Percentiles rank a stretch among this genome's conserved stretches.
Conservation (phyloP, 1,140 invertebrate species). For the Drosophila carrolli region DNA sequence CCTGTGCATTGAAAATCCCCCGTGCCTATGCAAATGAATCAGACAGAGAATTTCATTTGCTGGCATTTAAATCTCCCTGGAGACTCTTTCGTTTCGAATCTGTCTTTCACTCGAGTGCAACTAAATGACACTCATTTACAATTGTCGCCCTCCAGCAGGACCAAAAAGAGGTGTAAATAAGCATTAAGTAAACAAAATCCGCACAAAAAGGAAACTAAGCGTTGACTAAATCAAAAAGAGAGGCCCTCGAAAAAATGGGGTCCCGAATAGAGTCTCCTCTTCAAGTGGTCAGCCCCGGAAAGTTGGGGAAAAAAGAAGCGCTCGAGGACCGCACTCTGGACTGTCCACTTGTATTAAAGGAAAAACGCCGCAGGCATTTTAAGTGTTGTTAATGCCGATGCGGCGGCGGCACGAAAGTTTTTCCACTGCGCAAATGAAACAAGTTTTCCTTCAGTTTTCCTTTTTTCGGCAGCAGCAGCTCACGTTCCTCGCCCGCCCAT, state of each 20-base stretch:
- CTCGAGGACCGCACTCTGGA: slow-evolving; percentile 45
- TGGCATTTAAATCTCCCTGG: slow-evolving; percentile 11
- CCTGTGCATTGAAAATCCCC: slow-evolving; percentile 9
- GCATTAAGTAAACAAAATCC: slow-evolving; percentile 62
- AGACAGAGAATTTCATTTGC: slow-evolving; percentile 27
- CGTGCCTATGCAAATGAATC: slow-evolving; percentile 24
- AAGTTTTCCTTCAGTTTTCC: slow-evolving; percentile 53
- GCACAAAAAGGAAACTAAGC: slow-evolving; percentile 55
- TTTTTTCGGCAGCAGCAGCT: slow-evolving; percentile 21
- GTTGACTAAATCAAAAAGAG: slow-evolving; percentile 72
- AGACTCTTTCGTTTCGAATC: slow-evolving; percentile 17
- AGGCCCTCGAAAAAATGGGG: slow-evolving; percentile 54
- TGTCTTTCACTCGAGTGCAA: slow-evolving; percentile 39
- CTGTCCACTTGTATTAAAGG: slow-evolving; percentile 78
- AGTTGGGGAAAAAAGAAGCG: slow-evolving; percentile 32
- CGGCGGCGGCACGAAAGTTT: slow-evolving; percentile 64
- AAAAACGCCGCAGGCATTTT: slow-evolving; percentile 80
- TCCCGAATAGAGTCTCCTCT: slow-evolving; percentile 29
- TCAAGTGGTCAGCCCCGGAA: slow-evolving; percentile 58
- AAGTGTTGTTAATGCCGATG: slow-evolving; percentile 78
- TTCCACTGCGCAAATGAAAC: slow-evolving; percentile 71
- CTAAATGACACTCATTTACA: slow-evolving; percentile 77
- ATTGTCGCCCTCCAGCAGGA: slow-evolving; percentile 50
- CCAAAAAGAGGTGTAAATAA: slow-evolving; percentile 25
- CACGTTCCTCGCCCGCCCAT: slow-evolving; percentile 23